Conservation (phyloP, 1,140 invertebrate species). For the Lucilia cuprina region DNA sequence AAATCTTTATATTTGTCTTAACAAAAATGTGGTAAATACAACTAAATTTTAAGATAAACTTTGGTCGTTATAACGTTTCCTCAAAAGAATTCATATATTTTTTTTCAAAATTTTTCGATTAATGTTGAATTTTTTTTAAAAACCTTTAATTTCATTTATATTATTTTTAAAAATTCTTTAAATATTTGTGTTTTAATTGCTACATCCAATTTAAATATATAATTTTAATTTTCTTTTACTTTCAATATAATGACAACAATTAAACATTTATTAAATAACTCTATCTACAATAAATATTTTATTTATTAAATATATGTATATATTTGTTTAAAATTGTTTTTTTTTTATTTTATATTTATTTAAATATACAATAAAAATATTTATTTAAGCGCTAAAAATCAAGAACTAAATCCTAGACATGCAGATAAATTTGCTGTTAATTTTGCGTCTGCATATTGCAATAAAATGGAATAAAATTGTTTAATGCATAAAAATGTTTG, state of each 20-base stretch:
- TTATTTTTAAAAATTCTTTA: not conserved
- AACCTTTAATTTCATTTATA: not conserved
- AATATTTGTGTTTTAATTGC: not conserved
- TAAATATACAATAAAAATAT: constrained; percentile 3
- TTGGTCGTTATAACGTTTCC: too few relatives aligned
- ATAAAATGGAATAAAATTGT: not conserved
- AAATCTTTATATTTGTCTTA: too few relatives aligned
- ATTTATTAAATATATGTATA: not conserved
- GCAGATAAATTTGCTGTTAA: not conserved
- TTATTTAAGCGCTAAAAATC: not conserved
- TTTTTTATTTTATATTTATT: not conserved
- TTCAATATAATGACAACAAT: constrained; percentile 22
- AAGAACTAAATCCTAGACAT: not conserved
- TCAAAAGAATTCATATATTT: too few relatives aligned
- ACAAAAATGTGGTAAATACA: too few relatives aligned
- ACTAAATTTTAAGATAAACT: too few relatives aligned
- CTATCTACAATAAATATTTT: constrained; percentile 23
- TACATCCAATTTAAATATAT: constrained; percentile 8
- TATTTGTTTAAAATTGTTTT: not conserved
- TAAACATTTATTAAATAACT: constrained; percentile 32
- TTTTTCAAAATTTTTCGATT: not conserved
- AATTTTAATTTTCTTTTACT: not conserved
- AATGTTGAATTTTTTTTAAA: not conserved
- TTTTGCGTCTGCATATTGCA: not conserved
- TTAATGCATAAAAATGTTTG: not conserved